A percentile compares a stretch with the other conserved stretches of the same genome.
Evolutionary conservation across 1,140 invertebrate species (phyloP).

Genomic region (Aleiodes sp.): DNA sequence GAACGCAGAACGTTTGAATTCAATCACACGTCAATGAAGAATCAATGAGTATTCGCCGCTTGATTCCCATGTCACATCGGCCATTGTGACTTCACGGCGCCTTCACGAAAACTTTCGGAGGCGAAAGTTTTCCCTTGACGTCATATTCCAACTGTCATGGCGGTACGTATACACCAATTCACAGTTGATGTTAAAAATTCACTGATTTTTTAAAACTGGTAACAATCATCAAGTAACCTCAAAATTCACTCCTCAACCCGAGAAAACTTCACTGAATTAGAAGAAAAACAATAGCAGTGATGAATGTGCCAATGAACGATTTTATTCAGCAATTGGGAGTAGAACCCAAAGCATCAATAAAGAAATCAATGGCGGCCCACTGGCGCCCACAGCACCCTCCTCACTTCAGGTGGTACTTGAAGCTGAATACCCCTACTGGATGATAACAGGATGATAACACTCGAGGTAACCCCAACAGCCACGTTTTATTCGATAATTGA

Average conservation of each 20-base stretch:
- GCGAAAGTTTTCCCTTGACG: background rate
- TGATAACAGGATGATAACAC: background rate
- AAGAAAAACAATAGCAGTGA: background rate
- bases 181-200: too few relatives aligned
- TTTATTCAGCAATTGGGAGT: background rate
- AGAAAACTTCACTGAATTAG: background rate
- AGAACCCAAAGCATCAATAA: constrained; percentile 45
- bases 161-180: too few relatives aligned
- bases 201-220: background rate
- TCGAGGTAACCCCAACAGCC: too few relatives aligned
- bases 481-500: background rate
- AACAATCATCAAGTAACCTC: background rate
- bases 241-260: background rate
- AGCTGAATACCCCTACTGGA: too few relatives aligned
- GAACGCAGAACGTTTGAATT: too few relatives aligned
- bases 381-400: background rate
- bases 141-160: constrained; percentile 1
- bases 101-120: background rate
- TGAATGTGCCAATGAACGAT: background rate
- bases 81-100: constrained; percentile 30
- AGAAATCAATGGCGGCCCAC: constrained; percentile 45
- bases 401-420: background rate
- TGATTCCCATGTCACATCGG: constrained; percentile 22
- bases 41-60: constrained; percentile 37
- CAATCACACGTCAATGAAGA: constrained; percentile 39